These are phyloP conservation scores for Onthophagus sagittarius DNA, from an alignment of 2,888 invertebrate species.

Conservation along the genomic window DNA sequence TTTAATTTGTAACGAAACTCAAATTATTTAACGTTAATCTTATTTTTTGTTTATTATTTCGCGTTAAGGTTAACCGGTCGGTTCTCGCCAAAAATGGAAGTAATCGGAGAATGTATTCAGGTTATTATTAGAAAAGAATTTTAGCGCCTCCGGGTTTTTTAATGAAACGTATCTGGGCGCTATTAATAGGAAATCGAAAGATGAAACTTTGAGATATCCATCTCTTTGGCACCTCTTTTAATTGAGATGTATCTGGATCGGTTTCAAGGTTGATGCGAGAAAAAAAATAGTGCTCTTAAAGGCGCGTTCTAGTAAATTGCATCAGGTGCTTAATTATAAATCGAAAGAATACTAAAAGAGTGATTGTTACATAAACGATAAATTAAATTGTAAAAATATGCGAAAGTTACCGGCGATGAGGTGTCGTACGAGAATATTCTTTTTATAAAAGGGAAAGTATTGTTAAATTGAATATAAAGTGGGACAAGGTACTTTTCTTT, in stretches of 20 bases:
- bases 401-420: not conserved
- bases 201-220: not conserved
- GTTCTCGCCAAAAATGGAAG: not conserved
- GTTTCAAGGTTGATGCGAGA: not conserved
- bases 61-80: not conserved
- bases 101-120: not conserved
- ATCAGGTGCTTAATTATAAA: not conserved
- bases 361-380: not conserved
- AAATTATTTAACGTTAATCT: not conserved
- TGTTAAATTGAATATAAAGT: not conserved
- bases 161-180: not conserved
- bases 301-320: not conserved
- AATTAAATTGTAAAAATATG: not conserved
- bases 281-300: not conserved
- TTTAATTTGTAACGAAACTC: not conserved
- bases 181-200: not conserved
- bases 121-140: not conserved
- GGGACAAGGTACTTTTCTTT: not conserved
- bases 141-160: not conserved
- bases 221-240: not conserved
- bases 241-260: not conserved
- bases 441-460: not conserved
- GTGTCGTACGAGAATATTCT: not conserved
- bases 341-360: not conserved
- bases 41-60: not conserved